These are phyloP conservation scores for Pegoplata infirma DNA, from an alignment of 2,888 invertebrate species.

Conservation along the genomic window DNA sequence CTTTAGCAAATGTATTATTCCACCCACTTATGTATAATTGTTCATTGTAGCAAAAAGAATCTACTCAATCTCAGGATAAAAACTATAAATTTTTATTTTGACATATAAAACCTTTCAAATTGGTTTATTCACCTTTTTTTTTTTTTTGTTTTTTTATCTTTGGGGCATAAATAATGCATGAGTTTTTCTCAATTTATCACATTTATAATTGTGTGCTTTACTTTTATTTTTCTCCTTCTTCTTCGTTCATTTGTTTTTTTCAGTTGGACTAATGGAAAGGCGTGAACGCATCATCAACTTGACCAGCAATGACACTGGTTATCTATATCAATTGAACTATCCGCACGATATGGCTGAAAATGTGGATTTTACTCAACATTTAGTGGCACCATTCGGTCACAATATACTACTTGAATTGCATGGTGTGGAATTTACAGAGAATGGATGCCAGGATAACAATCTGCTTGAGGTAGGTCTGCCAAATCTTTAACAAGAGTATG, in stretches of 20 bases:
- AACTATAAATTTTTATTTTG: slow-evolving; percentile 23
- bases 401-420: slow-evolving; percentile 79
- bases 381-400: slow-evolving; percentile 81
- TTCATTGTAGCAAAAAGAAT: not conserved
- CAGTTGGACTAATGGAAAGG: slow-evolving; percentile 75
- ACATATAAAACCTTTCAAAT: slow-evolving; percentile 11
- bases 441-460: slow-evolving; percentile 78
- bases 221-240: not conserved
- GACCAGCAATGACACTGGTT: slow-evolving; percentile 78
- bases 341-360: slow-evolving; percentile 80
- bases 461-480: slow-evolving; percentile 79
- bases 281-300: slow-evolving; percentile 79
- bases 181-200: slow-evolving; percentile 14
- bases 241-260: slow-evolving; percentile 36
- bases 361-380: slow-evolving; percentile 80
- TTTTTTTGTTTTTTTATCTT: too few relatives aligned
- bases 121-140: slow-evolving; percentile 19
- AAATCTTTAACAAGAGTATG: not conserved
- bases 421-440: slow-evolving; percentile 78
- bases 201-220: not conserved
- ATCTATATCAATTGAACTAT: slow-evolving; percentile 81
- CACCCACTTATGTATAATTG: too few relatives aligned
- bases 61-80: not conserved
- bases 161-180: slow-evolving; percentile 34
- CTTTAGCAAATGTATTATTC: too few relatives aligned